Base-by-base conservation (phyloP, 2,113 vertebrate genomes). In the Asarcornis scutulata region DNA sequence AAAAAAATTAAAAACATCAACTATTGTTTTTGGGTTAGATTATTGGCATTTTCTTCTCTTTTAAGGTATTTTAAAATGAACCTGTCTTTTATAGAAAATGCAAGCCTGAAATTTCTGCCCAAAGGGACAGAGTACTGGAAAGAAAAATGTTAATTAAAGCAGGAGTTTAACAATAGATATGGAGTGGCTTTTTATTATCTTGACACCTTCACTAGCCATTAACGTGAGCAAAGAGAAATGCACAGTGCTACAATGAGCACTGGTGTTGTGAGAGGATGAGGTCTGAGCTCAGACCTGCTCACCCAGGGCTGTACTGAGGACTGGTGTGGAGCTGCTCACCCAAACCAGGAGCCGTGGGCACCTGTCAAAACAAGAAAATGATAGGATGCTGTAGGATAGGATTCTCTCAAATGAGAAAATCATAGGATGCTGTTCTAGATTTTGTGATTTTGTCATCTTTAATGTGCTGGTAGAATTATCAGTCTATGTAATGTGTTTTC, bases 121-220 rank as follows among this genome's bases (percentile, higher is more conserved):
- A 91, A 82, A 82, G 53, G 53, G 58, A 79, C 44, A 42, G 74
- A 55, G 12, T 53, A 46, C 34, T 46, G 17, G 50, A 87, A 90
- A 93, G 69, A 82, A 93, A 84, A 87, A 76, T 8, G 53, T 86
- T 93, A 94, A 88, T 94, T 91, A 91, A 79, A 89, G 62, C 58
- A 82, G 59, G 38, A 84, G 40, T 72, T 91, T 88, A 79, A 79
- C 48, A 86, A 40, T 58, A 83, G 80, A 29, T 25, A 72, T 66
- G 18, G 3, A 93, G 80, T 38, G 18, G 27, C 58, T 73, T 93
- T 96, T 94, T 88, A 81, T 93, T 93, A 53, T 71, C 59, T 40
- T 84, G 83, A 82, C 36, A 58, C 66, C 32, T 76, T 92, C 77
- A 0, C 6, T 53, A 71, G 42, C 58, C 59, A 29, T 77, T 87